phyloP scores from a whole-genome alignment of 2,113 vertebrate genomes.

The Bufo gargarizans region DNA sequence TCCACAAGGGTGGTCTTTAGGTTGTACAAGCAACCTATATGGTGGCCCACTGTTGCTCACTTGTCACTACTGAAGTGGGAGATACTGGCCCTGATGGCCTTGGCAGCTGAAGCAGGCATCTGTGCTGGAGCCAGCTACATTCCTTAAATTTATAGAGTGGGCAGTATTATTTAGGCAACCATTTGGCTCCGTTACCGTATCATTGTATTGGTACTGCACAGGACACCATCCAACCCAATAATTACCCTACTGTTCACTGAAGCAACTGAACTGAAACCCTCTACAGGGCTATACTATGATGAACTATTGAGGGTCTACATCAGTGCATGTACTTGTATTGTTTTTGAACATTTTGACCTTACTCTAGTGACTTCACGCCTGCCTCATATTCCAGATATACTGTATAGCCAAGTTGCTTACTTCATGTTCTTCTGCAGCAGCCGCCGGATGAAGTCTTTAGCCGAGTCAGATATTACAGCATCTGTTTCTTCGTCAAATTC shows the following conservation, averaged over 20 bases:
- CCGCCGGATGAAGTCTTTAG: conserved; percentile 82
- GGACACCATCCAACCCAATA: too few relatives aligned
- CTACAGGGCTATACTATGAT: too few relatives aligned
- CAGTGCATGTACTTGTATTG: background rate
- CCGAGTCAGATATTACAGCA: conserved; percentile 78
- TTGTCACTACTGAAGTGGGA: background rate
- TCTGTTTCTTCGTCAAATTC: conserved; percentile 82
- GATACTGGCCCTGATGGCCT: background rate
- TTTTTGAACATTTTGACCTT: background rate
- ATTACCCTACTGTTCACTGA: too few relatives aligned
- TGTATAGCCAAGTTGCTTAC: conserved; percentile 61
- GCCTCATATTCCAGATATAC: background rate
- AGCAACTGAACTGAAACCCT: too few relatives aligned
- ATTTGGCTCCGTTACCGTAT: too few relatives aligned
- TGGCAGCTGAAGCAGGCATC: background rate
- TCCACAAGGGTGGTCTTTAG: background rate
- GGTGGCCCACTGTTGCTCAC: too few relatives aligned
- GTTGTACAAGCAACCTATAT: background rate
- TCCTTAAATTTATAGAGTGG: too few relatives aligned
- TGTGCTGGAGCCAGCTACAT: too few relatives aligned
- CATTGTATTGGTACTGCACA: too few relatives aligned
- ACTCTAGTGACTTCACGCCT: background rate
- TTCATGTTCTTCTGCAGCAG: conserved; percentile 78
- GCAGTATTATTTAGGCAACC: too few relatives aligned
- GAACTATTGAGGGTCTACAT: background rate